Base-by-base conservation (phyloP, 2,113 vertebrate species). In the Podarcis muralis region DNA sequence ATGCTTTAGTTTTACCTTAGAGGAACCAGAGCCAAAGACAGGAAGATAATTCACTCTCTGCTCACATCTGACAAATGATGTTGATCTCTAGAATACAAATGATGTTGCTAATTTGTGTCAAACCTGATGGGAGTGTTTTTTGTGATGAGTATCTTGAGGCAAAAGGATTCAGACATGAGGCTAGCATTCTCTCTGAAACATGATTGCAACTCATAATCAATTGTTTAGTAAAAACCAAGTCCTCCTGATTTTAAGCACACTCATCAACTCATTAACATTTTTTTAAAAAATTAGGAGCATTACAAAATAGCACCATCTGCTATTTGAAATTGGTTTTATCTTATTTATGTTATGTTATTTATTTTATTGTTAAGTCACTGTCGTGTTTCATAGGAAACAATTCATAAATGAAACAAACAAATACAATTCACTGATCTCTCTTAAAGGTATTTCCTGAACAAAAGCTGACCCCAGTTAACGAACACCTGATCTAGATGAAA, bases 21-120 rank as follows among this genome's bases (percentile, higher is more conserved):
- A 90, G 83, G 76, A 87, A 40, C 77, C 88, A 91, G 76, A n/a
- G 84, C 85, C 3, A n/a, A 13, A n/a, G n/a, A 81, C 5, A 6
- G 85, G 68, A 90, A 90, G 4, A 84, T 1, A 87, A 35, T 75
- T 92, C 30, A 22, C 0, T 84, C 20, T 87, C 77, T 75, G 71
- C 20, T 27, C 11, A 62, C 5, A 25, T 66, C 85, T 93, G 84
- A 87, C 79, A 89, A 69, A 59, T 93, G 25, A 32, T 23, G 71
- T 81, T 90, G 76, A 92, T 88, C 78, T 88, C 90, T 85, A 86
- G 40, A 74, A 93, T 87, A 77, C 32, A 84, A 84, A 11, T 80
- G 43, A 32, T 87, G 75, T 74, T 87, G 59, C 80, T 83, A 91
- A 2, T 11, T 9, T 82, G 7, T 59, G 62, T n/a, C 75, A 88